Evolutionary conservation across 2,888 invertebrate genomes (phyloP), one percentile per base, ranked within the genome.

Genomic region (Drosophila yooni): DNA sequence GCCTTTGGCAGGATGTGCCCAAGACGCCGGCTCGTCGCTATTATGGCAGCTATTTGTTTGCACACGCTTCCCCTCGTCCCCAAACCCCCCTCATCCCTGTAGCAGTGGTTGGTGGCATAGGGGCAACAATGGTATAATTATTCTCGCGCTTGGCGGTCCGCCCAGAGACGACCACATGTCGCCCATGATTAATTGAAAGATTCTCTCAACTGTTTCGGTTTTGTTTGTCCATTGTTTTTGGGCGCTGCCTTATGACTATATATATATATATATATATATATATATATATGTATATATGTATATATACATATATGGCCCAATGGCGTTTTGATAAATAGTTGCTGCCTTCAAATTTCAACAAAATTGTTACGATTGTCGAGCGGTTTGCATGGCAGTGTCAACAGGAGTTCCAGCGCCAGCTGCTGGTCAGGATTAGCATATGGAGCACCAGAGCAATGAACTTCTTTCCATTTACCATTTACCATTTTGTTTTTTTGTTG

Each of bases 131-230:
- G 65, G 80, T 84, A 82, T 84, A 80, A 89, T 88, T 84, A 84
- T 89, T 88, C 82, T 84, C 70, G 82, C 85, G 81, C 88, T 80
- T 78, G 88, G 88, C 60, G 88, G 88, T 88, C 84, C 63, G 64
- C 64, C 70, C 62, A 71, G 70, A 66, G 67, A 74, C 70, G 85
- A 85, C 85, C 85, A 89, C 85, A 86, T 86, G 85, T 86, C 85
- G 85, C 88, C 88, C 82, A 78, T 86, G 85, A 86, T 86, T 86
- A 89, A 86, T 86, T 86, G 85, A 86, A 84, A 81, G 85, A 80
- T 88, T 89, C 73, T 71, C 88, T 73, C 71, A 82, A 84, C 85
- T 85, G 70, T 74, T 79, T 76, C 65, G 50, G 40, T 53, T 63
- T 65, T 70, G 65, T 70, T 64, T 76, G 69, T 62, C 53, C 73